These are phyloP conservation scores for Eremobia ochroleuca DNA, from an alignment of 2,888 invertebrate species.

Conservation along the genomic window DNA sequence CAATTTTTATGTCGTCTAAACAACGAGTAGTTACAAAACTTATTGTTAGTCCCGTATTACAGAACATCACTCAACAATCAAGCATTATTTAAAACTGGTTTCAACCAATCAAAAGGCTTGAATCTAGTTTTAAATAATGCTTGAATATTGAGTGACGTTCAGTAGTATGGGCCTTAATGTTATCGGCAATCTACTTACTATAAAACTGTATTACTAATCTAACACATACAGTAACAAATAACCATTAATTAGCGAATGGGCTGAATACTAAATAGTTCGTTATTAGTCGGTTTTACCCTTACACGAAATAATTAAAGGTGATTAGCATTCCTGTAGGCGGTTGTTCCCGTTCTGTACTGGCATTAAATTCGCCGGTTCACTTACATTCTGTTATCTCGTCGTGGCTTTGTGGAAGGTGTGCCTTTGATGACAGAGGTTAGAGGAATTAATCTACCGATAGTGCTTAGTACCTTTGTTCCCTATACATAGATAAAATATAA, in stretches of 20 bases:
- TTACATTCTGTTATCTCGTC: conserved; percentile 67
- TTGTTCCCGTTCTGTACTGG: conserved; percentile 37
- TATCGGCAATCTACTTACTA: conserved; percentile 43
- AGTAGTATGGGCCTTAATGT: too few species aligned
- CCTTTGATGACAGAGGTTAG: background rate
- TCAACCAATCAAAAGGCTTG: too few species aligned
- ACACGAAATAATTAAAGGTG: conserved; percentile 64
- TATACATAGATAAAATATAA: background rate
- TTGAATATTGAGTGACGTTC: too few species aligned
- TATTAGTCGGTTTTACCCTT: conserved; percentile 58
- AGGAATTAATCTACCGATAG: background rate
- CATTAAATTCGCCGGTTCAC: conserved; percentile 54
- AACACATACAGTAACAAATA: conserved; percentile 53
- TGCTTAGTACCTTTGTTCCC: background rate
- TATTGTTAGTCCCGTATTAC: too few species aligned
- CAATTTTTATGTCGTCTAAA: conserved; percentile 23
- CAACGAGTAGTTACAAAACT: background rate
- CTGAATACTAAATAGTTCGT: conserved; percentile 49
- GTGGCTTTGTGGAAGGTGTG: conserved; percentile 27
- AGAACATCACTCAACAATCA: too few species aligned
- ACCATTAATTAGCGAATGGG: conserved; percentile 42
- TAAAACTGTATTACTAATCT: conserved; percentile 34
- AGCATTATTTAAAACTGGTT: too few species aligned
- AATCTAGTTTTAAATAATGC: too few species aligned
- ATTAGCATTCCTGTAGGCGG: conserved; percentile 66